phyloP scores from a whole-genome alignment of 2,888 invertebrate genomes.

The Aphrophora alni region DNA sequence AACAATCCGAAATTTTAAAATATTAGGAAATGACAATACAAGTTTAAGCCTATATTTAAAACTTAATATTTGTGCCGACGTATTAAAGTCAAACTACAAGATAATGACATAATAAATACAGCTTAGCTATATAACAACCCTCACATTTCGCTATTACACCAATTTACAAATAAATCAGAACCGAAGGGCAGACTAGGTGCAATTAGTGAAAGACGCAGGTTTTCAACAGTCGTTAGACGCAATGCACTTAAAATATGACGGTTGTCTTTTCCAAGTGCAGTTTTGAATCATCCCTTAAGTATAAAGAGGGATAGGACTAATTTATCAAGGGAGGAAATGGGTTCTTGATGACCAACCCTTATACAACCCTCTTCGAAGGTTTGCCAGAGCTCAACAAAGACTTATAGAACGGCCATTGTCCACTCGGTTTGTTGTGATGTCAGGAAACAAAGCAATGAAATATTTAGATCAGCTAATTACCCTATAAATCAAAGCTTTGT shows the following conservation, averaged over 20 bases:
- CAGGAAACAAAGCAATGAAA: neutral
- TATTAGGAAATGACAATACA: too few species aligned
- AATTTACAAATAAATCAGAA: neutral
- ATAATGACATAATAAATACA: too few species aligned
- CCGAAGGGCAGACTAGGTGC: neutral
- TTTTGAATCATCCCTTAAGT: conserved; percentile 9
- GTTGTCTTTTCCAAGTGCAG: neutral
- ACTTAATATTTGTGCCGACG: too few species aligned
- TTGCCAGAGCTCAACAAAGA: neutral
- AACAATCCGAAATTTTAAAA: too few species aligned
- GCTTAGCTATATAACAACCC: too few species aligned
- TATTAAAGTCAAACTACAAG: too few species aligned
- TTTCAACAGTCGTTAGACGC: neutral
- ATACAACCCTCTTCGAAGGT: neutral
- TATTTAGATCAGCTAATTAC: neutral
- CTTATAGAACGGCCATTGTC: neutral
- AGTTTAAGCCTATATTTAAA: too few species aligned
- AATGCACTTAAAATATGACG: neutral
- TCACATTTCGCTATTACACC: neutral
- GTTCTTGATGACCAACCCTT: conserved; percentile 3
- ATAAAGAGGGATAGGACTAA: conserved; percentile 3
- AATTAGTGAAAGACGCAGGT: neutral
- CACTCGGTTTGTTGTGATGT: neutral
- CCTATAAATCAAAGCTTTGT: neutral
- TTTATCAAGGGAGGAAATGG: conserved; percentile 9